A percentile compares a stretch with the other conserved stretches of the same genome.
phyloP scores from a whole-genome alignment of 2,888 invertebrate genomes.

The Pyrochroa serraticornis region DNA sequence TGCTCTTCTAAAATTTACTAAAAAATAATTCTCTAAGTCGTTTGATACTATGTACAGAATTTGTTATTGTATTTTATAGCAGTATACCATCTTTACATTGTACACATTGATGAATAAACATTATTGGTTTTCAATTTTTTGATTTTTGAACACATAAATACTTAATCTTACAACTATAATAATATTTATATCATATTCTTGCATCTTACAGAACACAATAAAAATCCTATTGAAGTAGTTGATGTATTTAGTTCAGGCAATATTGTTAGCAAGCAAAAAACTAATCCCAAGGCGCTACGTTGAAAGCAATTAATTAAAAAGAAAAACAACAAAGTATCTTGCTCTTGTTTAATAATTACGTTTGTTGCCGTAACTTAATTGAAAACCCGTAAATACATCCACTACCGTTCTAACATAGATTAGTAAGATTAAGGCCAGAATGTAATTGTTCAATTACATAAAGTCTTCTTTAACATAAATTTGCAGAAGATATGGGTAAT shows the following conservation, averaged over 20 bases:
- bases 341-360: too few species aligned
- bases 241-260: too few species aligned
- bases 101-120: conserved; percentile 20
- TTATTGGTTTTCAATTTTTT: conserved; percentile 12
- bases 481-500: background rate
- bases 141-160: conserved; percentile 26
- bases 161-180: conserved; percentile 18
- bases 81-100: conserved; percentile 32
- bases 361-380: too few species aligned
- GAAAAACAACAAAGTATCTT: too few species aligned
- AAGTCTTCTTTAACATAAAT: conserved; percentile 1
- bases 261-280: too few species aligned
- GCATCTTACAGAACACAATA: background rate
- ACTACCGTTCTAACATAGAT: background rate
- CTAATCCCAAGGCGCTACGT: too few species aligned
- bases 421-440: conserved; percentile 21
- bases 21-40: conserved; percentile 21
- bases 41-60: conserved; percentile 33
- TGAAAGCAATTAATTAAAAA: too few species aligned
- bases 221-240: too few species aligned
- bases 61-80: conserved; percentile 39
- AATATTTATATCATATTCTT: background rate
- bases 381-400: too few species aligned
- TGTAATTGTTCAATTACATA: conserved; percentile 9
- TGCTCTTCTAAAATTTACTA: conserved; percentile 26